phyloP scores from a whole-genome alignment of 2,888 invertebrate species.

The Hirtodrosophila duncani region DNA sequence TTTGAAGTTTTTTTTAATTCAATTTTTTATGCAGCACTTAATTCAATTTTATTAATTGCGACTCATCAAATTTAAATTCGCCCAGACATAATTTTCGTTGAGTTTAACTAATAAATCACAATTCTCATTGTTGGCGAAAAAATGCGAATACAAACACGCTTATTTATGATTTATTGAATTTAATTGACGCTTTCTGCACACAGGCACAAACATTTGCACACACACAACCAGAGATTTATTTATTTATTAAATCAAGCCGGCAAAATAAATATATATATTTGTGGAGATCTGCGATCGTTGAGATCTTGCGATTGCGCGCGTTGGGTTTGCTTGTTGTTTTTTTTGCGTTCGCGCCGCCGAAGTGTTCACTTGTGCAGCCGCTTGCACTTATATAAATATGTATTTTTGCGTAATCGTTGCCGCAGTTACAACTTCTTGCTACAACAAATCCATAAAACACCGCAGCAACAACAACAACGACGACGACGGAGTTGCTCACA shows the following conservation, averaged over 20 bases:
- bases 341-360: too few relatives aligned
- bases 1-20: conserved; percentile 3
- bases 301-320: conserved; percentile 7
- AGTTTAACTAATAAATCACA: conserved; percentile 59
- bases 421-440: too few relatives aligned
- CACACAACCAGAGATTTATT: conserved; percentile 5
- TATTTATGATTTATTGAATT: conserved; percentile 41
- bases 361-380: neutral
- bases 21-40: conserved; percentile 8
- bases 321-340: neutral
- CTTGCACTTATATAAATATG: neutral
- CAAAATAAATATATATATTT: neutral
- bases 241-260: conserved; percentile 24
- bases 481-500: conserved; percentile 2
- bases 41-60: conserved; percentile 35
- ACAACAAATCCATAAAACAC: too few relatives aligned
- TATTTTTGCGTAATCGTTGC: conserved; percentile 4
- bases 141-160: conserved; percentile 17
- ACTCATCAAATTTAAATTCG: conserved; percentile 37
- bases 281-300: neutral
- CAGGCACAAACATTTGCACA: conserved; percentile 20
- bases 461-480: conserved; percentile 8
- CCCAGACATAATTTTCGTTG: conserved; percentile 48
- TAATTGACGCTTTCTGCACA: conserved; percentile 40
- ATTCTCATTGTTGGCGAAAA: conserved; percentile 26